phyloP scores from a whole-genome alignment of 1,140 invertebrate genomes.

The Zaprionus africanus region DNA sequence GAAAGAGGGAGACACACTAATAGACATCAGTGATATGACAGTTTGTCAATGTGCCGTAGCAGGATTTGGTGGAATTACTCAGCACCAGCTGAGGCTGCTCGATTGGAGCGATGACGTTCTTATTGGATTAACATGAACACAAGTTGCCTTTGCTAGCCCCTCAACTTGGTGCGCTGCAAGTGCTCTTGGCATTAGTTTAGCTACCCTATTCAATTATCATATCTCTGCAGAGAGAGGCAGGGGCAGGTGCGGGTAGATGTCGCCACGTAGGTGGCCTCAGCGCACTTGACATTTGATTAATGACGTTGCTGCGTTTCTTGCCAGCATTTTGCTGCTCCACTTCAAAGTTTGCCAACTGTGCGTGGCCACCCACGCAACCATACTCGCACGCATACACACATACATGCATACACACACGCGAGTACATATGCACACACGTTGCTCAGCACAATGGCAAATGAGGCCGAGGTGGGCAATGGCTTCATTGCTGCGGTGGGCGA shows the following conservation, averaged over 20 bases:
- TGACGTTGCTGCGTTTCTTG: constrained; percentile 33
- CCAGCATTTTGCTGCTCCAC: constrained; percentile 36
- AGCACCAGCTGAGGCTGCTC: not conserved
- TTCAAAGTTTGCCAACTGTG: constrained; percentile 23
- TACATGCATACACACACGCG: not conserved
- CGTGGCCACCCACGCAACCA: not conserved
- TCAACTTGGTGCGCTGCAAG: constrained; percentile 5
- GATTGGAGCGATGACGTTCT: not conserved
- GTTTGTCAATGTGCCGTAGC: not conserved
- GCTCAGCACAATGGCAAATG: constrained; percentile 37
- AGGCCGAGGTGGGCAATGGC: constrained; percentile 30
- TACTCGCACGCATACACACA: not conserved
- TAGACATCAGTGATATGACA: not conserved
- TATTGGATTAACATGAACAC: not conserved
- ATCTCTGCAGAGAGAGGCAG: constrained; percentile 3
- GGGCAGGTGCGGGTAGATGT: not conserved
- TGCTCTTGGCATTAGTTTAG: constrained; percentile 38
- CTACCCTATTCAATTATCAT: constrained; percentile 61
- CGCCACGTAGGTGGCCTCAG: not conserved
- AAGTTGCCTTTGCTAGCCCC: not conserved
- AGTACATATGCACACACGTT: not conserved
- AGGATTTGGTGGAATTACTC: constrained; percentile 2
- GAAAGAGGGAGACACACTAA: not conserved
- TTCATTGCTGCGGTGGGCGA: constrained; percentile 20
- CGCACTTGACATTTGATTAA: constrained; percentile 61